These are phyloP conservation scores for Xanthostigma xanthostigma DNA, from an alignment of 2,888 invertebrate species.

Conservation along the genomic window DNA sequence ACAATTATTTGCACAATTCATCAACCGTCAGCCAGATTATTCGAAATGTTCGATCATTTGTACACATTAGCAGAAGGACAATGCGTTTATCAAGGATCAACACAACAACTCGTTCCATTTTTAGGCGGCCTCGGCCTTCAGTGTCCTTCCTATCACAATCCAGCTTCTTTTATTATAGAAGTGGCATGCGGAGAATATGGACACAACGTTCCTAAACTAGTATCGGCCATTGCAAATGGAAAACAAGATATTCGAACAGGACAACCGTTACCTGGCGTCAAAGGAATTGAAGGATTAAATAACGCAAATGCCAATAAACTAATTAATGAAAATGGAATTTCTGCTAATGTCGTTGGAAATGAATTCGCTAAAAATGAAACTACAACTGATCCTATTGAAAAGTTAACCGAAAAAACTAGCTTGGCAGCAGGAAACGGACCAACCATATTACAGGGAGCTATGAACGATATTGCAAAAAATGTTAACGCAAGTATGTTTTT, in stretches of 20 bases:
- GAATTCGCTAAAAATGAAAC: conserved; percentile 39
- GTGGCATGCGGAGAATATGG: conserved; percentile 96
- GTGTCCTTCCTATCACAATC: conserved; percentile 94
- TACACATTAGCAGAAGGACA: conserved; percentile 89
- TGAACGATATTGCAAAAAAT: conserved; percentile 47
- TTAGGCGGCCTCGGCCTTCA: conserved; percentile 65
- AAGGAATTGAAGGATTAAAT: conserved; percentile 30
- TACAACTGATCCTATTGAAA: conserved; percentile 21
- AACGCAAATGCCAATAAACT: conserved; percentile 24
- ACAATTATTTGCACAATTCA: conserved; percentile 94
- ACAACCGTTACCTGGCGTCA: conserved; percentile 48
- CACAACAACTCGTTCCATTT: conserved; percentile 69
- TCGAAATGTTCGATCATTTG: conserved; percentile 92
- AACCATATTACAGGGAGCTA: conserved; percentile 39
- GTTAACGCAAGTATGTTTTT: not conserved
- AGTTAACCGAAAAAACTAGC: conserved; percentile 20
- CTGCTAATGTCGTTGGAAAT: conserved; percentile 12
- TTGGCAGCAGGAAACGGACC: conserved; percentile 25
- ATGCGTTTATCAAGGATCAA: conserved; percentile 87
- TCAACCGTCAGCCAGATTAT: conserved; percentile 90
- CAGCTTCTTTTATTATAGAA: conserved; percentile 92
- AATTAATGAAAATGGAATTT: not conserved
- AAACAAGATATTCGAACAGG: conserved; percentile 63
- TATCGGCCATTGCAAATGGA: conserved; percentile 74
- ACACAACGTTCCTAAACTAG: conserved; percentile 69